A percentile compares a stretch with the other conserved stretches of the same genome.
These are phyloP conservation scores for Syngnathus floridae DNA, from an alignment of 2,113 vertebrate species.

Conservation along the genomic window DNA sequence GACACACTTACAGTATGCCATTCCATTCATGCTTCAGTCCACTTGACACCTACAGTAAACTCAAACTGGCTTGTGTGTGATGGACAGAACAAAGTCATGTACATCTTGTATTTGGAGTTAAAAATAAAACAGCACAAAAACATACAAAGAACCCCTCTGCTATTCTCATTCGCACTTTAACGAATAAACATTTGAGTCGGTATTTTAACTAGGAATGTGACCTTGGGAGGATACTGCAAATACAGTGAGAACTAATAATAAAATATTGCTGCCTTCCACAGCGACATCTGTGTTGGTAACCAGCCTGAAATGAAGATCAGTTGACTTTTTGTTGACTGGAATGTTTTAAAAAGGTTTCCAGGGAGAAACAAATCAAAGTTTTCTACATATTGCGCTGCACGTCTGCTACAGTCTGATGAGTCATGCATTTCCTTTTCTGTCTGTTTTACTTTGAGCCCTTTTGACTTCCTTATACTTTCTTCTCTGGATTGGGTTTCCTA, in stretches of 20 bases:
- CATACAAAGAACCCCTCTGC: neutral
- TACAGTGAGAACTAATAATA: neutral
- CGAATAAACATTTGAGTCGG: neutral
- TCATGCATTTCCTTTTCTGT: slow-evolving; percentile 15
- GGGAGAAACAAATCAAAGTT: slow-evolving; percentile 5
- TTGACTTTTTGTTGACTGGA: slow-evolving; percentile 12
- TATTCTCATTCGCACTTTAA: neutral
- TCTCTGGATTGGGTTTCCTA: neutral
- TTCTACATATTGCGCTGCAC: slow-evolving; percentile 16
- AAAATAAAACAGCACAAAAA: too few relatives aligned
- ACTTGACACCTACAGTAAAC: too few relatives aligned
- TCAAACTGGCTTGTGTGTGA: too few relatives aligned
- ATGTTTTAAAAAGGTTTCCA: slow-evolving; percentile 7
- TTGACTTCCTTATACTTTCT: slow-evolving; percentile 14
- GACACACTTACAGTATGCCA: too few relatives aligned
- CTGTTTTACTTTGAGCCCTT: slow-evolving; percentile 10
- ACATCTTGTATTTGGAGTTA: too few relatives aligned
- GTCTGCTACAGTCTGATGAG: slow-evolving; percentile 13
- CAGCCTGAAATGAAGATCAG: slow-evolving; percentile 5
- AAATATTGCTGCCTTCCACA: neutral
- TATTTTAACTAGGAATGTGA: neutral
- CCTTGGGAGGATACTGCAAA: neutral
- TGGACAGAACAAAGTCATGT: too few relatives aligned
- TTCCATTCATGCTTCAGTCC: too few relatives aligned
- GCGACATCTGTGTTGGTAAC: neutral